These are phyloP conservation scores for Puntigrus tetrazona DNA, from an alignment of 2,113 vertebrate genomes.

Conservation along the genomic window DNA sequence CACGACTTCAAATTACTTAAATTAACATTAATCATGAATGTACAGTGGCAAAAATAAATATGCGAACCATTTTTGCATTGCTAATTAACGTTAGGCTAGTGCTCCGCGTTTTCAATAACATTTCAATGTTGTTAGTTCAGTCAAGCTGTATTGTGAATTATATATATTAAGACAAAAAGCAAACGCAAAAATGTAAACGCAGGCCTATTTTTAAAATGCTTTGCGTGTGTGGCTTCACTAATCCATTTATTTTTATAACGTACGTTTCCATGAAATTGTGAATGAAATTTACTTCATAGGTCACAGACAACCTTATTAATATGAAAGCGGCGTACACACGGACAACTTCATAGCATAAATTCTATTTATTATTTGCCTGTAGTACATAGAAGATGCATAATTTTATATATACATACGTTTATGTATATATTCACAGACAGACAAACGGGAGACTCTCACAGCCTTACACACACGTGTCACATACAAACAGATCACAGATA, in stretches of 20 bases:
- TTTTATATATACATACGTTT: constrained; percentile 57
- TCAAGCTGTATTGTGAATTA: not conserved
- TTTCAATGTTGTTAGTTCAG: not conserved
- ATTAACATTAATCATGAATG: not conserved
- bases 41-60: not conserved
- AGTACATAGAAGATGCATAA: constrained; percentile 64
- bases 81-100: no score
- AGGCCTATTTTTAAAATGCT: no score
- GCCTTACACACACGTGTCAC: constrained; percentile 29
- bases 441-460: constrained; percentile 48
- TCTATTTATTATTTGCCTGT: constrained; percentile 68
- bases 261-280: not conserved
- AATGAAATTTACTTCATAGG: not conserved
- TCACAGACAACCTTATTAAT: not conserved
- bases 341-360: constrained; percentile 56
- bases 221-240: not conserved
- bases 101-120: not conserved
- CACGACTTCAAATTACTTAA: no score
- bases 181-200: no score
- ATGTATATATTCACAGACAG: constrained; percentile 53
- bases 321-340: not conserved
- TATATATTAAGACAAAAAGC: not conserved
- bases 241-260: not conserved
- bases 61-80: not conserved
- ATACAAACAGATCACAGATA: constrained; percentile 9